Base-by-base conservation (phyloP, 2,888 invertebrate species). In the Dromius quadrimaculatus region DNA sequence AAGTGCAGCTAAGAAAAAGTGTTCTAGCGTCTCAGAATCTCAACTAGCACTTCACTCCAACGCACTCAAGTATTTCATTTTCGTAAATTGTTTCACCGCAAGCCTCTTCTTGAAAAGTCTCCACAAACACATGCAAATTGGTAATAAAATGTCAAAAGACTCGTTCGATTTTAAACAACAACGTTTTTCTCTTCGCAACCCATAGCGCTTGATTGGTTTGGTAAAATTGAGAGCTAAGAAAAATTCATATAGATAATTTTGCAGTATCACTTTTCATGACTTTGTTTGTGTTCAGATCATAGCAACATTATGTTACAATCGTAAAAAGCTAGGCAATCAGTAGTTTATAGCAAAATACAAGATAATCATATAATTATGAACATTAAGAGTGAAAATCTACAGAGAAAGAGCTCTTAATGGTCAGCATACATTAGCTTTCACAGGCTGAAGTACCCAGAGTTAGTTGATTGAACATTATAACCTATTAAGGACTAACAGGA, bases 121-220 rank as follows among this genome's bases (percentile, higher is more conserved):
- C 28, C 47, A 64, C 64, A 64, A 64, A 64, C 64, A 64, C 64
- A 64, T 45, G 64, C 64, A 64, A 64, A 64, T 64, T 64, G 50
- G 47, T 64, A 47, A 64, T 64, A 64, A 64, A 64, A 64, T 50
- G 50, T 20, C 64, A 43, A 41, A 63, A 63, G 45, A 63, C 63
- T 63, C 45, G 63, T 19, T 63, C 32, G 5, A 38, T 45, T 63
- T 63, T 45, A 43, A 63, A 41, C 63, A 63, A 62, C 62, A 62
- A 63, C 63, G 43, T 63, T 63, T 63, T 41, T 45, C 63, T 28
- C 63, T 45, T 63, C 45, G 43, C 32, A 19, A 28, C 43, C 28
- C 45, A 61, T 23, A 63, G 45, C 41, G 17, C 45, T 43, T 43
- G 63, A 63, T 63, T 63, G 63, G 63, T 62, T 62, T 20, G 34